phyloP scores from a whole-genome alignment of 2,113 vertebrate genomes.

The Ciconia stormi region DNA sequence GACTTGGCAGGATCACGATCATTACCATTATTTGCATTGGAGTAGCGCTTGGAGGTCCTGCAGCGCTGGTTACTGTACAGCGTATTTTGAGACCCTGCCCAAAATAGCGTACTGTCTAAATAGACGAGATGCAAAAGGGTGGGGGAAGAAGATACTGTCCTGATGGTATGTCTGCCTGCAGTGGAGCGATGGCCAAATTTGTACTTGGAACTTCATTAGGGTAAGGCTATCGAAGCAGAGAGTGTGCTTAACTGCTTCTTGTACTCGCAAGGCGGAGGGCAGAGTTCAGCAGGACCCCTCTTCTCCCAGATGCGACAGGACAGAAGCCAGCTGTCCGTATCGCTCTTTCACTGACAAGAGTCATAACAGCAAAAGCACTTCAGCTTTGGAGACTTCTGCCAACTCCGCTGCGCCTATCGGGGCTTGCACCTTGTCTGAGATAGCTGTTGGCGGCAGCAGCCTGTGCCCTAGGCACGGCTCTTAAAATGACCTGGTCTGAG shows the following conservation, averaged over 20 bases:
- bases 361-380: not conserved
- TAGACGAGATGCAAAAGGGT: not conserved
- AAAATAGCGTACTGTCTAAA: not conserved
- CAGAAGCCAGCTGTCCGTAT: constrained; percentile 34
- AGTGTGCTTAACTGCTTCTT: not conserved
- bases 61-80: not conserved
- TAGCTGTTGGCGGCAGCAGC: not conserved
- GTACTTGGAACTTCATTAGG: constrained; percentile 41
- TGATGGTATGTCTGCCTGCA: not conserved
- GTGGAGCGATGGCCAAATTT: constrained; percentile 10
- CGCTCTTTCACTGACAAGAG: not conserved
- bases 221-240: not conserved
- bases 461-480: not conserved
- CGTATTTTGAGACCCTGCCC: not conserved
- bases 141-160: not conserved
- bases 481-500: not conserved
- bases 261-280: not conserved
- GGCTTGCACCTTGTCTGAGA: constrained; percentile 43
- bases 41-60: not conserved
- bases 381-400: not conserved
- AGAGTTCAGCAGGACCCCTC: constrained; percentile 18
- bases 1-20: not conserved
- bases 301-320: not conserved
- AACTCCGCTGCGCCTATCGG: not conserved
- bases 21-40: constrained; percentile 24